Conservation (phyloP, 2,797 vertebrate genomes). For the Cuniculus paca region DNA sequence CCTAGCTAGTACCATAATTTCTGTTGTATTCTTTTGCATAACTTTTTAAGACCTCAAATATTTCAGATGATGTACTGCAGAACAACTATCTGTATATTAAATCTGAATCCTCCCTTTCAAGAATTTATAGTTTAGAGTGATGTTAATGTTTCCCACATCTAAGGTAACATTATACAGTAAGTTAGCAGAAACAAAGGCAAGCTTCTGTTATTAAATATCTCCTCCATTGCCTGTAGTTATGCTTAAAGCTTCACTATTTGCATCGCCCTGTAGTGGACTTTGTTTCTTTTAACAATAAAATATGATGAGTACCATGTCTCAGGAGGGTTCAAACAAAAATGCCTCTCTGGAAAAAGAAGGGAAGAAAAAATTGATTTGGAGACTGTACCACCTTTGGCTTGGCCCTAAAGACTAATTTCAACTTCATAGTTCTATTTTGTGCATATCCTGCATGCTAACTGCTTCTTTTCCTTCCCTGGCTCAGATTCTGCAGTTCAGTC, state of each 20-base stretch:
- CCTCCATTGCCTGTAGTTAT: neutral
- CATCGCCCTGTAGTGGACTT: neutral
- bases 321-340: neutral
- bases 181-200: neutral
- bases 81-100: neutral
- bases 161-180: neutral
- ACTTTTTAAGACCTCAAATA: neutral
- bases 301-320: neutral
- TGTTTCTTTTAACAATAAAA: conserved; percentile 18
- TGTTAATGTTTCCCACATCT: neutral
- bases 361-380: neutral
- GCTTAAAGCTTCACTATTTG: neutral
- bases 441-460: neutral
- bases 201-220: neutral
- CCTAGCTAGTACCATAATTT: neutral
- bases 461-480: neutral
- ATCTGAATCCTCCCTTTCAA: neutral
- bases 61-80: neutral
- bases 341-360: neutral
- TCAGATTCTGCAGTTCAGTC: neutral
- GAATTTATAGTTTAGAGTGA: neutral
- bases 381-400: neutral
- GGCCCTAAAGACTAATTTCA: neutral
- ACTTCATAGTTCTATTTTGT: neutral
- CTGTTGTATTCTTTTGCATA: neutral